Evolutionary conservation across 2,113 vertebrate species (phyloP).

Genomic region (Martes martes): DNA sequence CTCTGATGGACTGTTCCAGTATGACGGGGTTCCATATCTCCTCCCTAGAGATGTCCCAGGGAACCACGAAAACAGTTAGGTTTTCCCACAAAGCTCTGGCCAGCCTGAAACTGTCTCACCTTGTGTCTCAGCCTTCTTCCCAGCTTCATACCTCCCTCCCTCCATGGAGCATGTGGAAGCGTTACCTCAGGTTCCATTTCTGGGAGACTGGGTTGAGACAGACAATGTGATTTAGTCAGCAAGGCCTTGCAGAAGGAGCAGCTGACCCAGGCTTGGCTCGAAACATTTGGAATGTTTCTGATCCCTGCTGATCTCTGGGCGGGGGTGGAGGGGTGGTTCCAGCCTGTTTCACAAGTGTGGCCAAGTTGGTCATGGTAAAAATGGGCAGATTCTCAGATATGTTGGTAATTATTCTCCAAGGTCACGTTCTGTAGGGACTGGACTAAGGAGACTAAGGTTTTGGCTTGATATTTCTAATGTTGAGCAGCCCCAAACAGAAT

Average conservation of each 20-base stretch:
- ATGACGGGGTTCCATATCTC: not conserved
- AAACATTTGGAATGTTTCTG: not conserved
- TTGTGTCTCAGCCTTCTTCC: not conserved
- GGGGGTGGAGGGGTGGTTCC: no score
- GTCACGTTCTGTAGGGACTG: not conserved
- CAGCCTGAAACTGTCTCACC: not conserved
- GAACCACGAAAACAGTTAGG: not conserved
- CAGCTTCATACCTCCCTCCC: not conserved
- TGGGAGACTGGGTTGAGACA: not conserved
- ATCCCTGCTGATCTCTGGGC: not conserved
- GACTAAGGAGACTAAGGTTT: not conserved
- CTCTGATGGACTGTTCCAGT: not conserved
- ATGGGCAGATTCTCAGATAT: not conserved
- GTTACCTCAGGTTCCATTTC: not conserved
- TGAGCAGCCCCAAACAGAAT: not conserved
- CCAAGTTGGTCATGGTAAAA: not conserved
- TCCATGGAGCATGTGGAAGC: not conserved
- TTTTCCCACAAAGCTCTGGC: not conserved
- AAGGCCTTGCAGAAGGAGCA: not conserved
- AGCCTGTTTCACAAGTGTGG: not conserved
- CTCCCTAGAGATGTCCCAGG: not conserved
- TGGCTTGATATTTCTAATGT: not conserved
- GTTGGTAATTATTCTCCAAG: not conserved
- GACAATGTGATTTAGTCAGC: not conserved
- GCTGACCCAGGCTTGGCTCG: not conserved